Percentiles rank a stretch among this genome's conserved stretches.
These are phyloP conservation scores for Crotalus helleri DNA, from an alignment of 2,113 vertebrate species.

Conservation along the genomic window DNA sequence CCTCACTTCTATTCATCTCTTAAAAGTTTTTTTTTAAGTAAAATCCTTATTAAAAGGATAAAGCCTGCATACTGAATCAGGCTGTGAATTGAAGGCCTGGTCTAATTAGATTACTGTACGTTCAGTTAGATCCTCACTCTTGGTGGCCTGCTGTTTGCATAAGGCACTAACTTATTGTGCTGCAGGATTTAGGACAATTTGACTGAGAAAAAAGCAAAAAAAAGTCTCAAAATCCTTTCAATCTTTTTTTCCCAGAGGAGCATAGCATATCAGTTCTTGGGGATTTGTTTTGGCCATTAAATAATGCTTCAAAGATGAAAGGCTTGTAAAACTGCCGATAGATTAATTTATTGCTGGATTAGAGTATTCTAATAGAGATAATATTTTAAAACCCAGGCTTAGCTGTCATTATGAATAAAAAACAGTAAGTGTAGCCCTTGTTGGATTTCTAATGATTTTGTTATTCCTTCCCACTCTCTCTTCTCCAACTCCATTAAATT, in stretches of 20 bases:
- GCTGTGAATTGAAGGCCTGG: conserved; percentile 65
- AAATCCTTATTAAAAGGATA: conserved; percentile 40
- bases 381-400: conserved; percentile 33
- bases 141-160: conserved; percentile 78
- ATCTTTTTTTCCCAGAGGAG: conserved; percentile 64
- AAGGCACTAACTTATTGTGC: conserved; percentile 67
- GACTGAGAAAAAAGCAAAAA: conserved; percentile 67
- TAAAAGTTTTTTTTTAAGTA: conserved; percentile 53
- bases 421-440: background rate
- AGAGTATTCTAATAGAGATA: conserved; percentile 33
- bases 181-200: conserved; percentile 69
- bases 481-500: background rate
- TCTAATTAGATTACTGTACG: conserved; percentile 89
- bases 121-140: conserved; percentile 79
- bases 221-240: conserved; percentile 76
- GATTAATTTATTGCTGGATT: conserved; percentile 48
- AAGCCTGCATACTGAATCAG: conserved; percentile 71
- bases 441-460: background rate
- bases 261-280: conserved; percentile 60
- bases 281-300: conserved; percentile 78
- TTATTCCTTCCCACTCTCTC: background rate
- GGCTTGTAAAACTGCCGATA: conserved; percentile 61
- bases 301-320: conserved; percentile 66
- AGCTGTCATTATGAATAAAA: conserved; percentile 19
- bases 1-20: background rate